These are phyloP conservation scores for Phymanthus crucifer DNA, from an alignment of 92 coral and sea anemone species.

Conservation along the genomic window DNA sequence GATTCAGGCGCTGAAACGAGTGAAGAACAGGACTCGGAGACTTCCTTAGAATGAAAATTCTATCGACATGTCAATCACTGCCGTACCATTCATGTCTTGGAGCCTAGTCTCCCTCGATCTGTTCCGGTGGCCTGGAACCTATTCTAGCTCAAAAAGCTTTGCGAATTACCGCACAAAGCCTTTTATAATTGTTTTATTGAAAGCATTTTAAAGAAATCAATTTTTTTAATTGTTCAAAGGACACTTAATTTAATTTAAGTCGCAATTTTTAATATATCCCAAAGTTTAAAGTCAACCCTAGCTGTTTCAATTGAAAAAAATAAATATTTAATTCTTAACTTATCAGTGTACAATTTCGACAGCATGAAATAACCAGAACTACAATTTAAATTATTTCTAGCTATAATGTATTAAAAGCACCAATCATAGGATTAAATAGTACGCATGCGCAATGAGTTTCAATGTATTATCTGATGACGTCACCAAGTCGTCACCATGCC, in stretches of 20 bases:
- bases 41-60: background rate
- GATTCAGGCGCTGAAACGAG: background rate
- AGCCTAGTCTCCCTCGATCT: background rate
- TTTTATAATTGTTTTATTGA: background rate
- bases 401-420: background rate
- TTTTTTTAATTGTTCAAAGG: background rate
- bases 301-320: background rate
- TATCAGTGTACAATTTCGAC: no score
- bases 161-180: background rate
- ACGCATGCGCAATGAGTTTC: constrained; percentile 14
- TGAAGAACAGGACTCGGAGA: background rate
- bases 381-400: background rate
- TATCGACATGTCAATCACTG: background rate
- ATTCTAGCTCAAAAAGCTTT: background rate
- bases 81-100: background rate
- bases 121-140: background rate
- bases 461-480: constrained; percentile 6
- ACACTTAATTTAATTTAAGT: background rate
- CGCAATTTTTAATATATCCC: background rate
- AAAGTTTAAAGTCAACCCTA: background rate
- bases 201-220: background rate
- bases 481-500: background rate
- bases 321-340: background rate
- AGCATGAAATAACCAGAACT: background rate
- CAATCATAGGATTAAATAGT: background rate